Percentiles rank a stretch among this genome's conserved stretches.
phyloP scores from a whole-genome alignment of 2,113 vertebrate species.

The Microtus oregoni region DNA sequence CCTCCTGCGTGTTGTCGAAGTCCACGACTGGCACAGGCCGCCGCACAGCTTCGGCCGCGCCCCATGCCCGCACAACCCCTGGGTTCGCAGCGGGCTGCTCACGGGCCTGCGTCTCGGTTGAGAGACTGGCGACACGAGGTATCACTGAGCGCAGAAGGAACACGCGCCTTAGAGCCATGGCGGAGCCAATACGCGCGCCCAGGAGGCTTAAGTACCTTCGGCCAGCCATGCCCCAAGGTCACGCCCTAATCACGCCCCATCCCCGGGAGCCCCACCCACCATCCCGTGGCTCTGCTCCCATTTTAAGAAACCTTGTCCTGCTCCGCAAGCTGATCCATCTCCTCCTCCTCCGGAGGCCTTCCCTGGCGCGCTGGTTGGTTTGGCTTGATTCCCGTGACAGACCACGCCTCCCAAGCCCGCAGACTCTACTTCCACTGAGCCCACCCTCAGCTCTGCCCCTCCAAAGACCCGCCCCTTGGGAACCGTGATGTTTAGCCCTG shows the following conservation, averaged over 20 bases:
- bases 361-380: accelerated
- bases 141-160: accelerated
- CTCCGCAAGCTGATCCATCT: background rate
- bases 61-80: constrained; percentile 66
- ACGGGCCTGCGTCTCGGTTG: constrained; percentile 21
- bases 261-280: background rate
- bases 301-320: background rate
- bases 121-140: constrained; percentile 26
- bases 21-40: constrained; percentile 69
- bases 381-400: accelerated
- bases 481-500: accelerated
- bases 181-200: accelerated
- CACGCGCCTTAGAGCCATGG: constrained; percentile 37
- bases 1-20: constrained; percentile 71
- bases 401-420: background rate
- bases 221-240: background rate
- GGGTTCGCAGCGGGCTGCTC: constrained; percentile 83
- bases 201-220: background rate
- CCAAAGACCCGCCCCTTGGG: background rate
- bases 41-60: constrained; percentile 85
- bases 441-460: no score
- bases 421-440: background rate
- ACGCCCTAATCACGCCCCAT: background rate
- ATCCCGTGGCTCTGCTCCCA: background rate
- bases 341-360: background rate